These are phyloP conservation scores for Aleiodes testaceus DNA, from an alignment of 2,888 invertebrate genomes.

Conservation along the genomic window DNA sequence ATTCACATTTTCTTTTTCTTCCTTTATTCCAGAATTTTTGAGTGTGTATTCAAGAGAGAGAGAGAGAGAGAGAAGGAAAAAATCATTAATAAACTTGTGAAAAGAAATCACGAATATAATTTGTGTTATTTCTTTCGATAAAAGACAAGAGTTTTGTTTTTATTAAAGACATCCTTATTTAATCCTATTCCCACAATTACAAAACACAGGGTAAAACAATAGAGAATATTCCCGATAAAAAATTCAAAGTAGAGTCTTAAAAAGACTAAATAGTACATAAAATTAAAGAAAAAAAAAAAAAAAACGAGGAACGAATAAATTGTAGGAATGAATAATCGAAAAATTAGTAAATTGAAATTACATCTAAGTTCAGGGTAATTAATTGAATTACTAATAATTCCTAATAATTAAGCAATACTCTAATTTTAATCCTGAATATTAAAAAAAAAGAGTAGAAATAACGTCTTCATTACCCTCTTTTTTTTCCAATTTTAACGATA, in stretches of 20 bases:
- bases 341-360: slow-evolving; percentile 63
- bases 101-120: slow-evolving; percentile 46
- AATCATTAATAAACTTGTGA: slow-evolving; percentile 51
- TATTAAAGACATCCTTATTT: slow-evolving; percentile 32
- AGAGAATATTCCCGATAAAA: slow-evolving; percentile 52
- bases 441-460: too few species aligned
- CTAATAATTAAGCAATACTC: not conserved
- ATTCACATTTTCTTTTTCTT: slow-evolving; percentile 43
- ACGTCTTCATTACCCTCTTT: slow-evolving; percentile 32
- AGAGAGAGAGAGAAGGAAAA: slow-evolving; percentile 37
- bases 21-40: slow-evolving; percentile 48
- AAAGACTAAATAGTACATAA: slow-evolving; percentile 44
- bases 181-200: not conserved
- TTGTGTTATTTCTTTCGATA: slow-evolving; percentile 26
- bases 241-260: slow-evolving; percentile 56
- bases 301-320: slow-evolving; percentile 44
- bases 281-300: slow-evolving; percentile 40
- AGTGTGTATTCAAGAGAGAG: slow-evolving; percentile 51
- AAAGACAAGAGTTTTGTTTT: slow-evolving; percentile 24
- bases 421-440: too few species aligned
- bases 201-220: slow-evolving; percentile 69
- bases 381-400: slow-evolving; percentile 34
- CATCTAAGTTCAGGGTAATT: slow-evolving; percentile 71
- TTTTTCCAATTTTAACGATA: slow-evolving; percentile 64
- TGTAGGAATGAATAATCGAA: slow-evolving; percentile 56